Conservation (phyloP, 1,140 invertebrate genomes). For the Gryon sp. region DNA sequence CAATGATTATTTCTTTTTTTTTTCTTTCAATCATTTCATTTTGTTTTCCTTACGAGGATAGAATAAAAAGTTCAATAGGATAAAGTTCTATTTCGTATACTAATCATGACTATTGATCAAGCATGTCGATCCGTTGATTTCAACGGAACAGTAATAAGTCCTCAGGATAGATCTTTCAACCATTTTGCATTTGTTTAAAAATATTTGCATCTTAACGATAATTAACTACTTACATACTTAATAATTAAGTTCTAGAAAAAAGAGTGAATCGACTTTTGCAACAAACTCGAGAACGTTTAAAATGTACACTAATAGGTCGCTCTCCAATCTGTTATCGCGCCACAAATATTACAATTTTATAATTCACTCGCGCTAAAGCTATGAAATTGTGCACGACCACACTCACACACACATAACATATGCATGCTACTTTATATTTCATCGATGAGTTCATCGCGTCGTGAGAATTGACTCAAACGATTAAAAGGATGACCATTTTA, state of each 20-base stretch:
- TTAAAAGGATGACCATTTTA: slow-evolving; percentile 47
- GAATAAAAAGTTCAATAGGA: slow-evolving; percentile 19
- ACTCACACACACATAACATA: slow-evolving; percentile 37
- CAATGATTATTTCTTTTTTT: neutral
- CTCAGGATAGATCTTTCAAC: slow-evolving; percentile 34
- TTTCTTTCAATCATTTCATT: slow-evolving; percentile 23
- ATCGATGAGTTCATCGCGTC: slow-evolving; percentile 11
- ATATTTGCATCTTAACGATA: slow-evolving; percentile 38
- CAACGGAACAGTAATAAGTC: slow-evolving; percentile 26
- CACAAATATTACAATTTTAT: slow-evolving; percentile 75
- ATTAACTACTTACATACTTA: slow-evolving; percentile 66
- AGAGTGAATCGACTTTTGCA: slow-evolving; percentile 49
- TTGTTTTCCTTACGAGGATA: slow-evolving; percentile 23
- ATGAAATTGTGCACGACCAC: slow-evolving; percentile 55
- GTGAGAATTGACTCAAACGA: slow-evolving; percentile 58
- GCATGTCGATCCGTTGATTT: slow-evolving; percentile 34
- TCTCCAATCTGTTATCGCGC: slow-evolving; percentile 54
- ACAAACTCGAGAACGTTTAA: slow-evolving; percentile 52
- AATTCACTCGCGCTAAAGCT: slow-evolving; percentile 74
- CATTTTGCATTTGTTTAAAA: slow-evolving; percentile 18
- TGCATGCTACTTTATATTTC: slow-evolving; percentile 27
- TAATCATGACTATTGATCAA: slow-evolving; percentile 66
- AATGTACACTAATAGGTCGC: slow-evolving; percentile 63
- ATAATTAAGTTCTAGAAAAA: slow-evolving; percentile 52
- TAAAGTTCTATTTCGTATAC: slow-evolving; percentile 62